Evolutionary conservation across 1,140 invertebrate genomes (phyloP), one percentile per base, ranked within the genome.

Genomic region (Brachionus angularis): DNA sequence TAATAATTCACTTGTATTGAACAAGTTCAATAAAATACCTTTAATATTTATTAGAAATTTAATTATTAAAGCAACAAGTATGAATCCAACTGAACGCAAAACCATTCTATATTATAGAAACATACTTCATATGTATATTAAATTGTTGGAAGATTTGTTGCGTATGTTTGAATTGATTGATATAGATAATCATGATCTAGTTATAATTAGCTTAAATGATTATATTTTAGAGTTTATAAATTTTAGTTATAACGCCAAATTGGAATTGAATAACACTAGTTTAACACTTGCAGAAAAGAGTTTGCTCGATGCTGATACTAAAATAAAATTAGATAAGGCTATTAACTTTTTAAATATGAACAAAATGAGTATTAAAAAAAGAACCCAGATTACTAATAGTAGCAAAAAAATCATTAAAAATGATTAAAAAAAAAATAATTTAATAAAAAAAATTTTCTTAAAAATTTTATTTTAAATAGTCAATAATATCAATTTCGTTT

Each of bases 21-120:
- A 14, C 33, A 58, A 39, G 27, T 34, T 58, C n/a, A 39, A 21
- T 36, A 23, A 36, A 39, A 58, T 58, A 27, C 33, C 21, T 16
- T 23, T 58, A 39, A 12, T 10, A 12, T 58, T 58, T 39, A 39
- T 58, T 2, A 58, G 39, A 39, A 42, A 39, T 58, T 39, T 58
- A 18, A 58, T 58, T 23, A 12, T 58, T 10, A 58, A 58, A 21
- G 53, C 53, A 5, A 58, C 53, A 7, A 36, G 25, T 23, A 39
- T 36, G 18, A 58, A 58, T 58, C 53, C 53, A 42, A 39, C 21
- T 36, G 53, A 58, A 14, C 21, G 53, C 18, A 58, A 58, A 18
- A 34, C 53, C 1, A 58, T 58, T 10, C 8, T 14, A 10, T 39
- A 58, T 39, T 58, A 34, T 21, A 58, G 39, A 58, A 58, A 58